Conservation (phyloP, 1,140 invertebrate species). For the Melitaea cinxia region DNA sequence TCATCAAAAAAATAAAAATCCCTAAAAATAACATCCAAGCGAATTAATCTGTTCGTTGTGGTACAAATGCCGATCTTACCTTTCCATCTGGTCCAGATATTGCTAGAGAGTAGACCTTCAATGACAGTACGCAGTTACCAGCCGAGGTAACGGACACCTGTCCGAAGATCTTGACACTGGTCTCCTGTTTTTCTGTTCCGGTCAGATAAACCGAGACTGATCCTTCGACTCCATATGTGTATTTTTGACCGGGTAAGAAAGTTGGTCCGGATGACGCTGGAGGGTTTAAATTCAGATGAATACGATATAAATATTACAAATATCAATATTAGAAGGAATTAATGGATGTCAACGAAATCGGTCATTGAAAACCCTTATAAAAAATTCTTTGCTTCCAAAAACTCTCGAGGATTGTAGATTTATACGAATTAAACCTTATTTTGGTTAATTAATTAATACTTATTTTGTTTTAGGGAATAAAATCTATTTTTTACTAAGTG, state of each 20-base stretch:
- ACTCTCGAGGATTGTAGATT: too few species aligned
- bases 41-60: too few species aligned
- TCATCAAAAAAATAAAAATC: too few species aligned
- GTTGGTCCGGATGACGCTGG: slow-evolving; percentile 51
- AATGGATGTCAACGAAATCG: too few species aligned
- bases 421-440: too few species aligned
- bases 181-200: slow-evolving; percentile 75
- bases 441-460: too few species aligned
- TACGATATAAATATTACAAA: not conserved
- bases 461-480: too few species aligned
- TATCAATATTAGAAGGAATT: not conserved
- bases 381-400: too few species aligned
- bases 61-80: slow-evolving; percentile 47
- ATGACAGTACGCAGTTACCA: slow-evolving; percentile 81
- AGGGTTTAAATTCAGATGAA: not conserved
- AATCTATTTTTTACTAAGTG: too few species aligned
- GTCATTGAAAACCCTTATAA: too few species aligned
- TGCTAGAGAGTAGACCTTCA: slow-evolving; percentile 77
- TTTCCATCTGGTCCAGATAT: slow-evolving; percentile 77
- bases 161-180: slow-evolving; percentile 79
- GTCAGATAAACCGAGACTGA: slow-evolving; percentile 66
- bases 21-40: too few species aligned
- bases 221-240: slow-evolving; percentile 75
- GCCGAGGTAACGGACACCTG: slow-evolving; percentile 75
- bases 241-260: slow-evolving; percentile 65